Conservation (phyloP, 2,797 vertebrate species). For the Macropus fuliginosus region DNA sequence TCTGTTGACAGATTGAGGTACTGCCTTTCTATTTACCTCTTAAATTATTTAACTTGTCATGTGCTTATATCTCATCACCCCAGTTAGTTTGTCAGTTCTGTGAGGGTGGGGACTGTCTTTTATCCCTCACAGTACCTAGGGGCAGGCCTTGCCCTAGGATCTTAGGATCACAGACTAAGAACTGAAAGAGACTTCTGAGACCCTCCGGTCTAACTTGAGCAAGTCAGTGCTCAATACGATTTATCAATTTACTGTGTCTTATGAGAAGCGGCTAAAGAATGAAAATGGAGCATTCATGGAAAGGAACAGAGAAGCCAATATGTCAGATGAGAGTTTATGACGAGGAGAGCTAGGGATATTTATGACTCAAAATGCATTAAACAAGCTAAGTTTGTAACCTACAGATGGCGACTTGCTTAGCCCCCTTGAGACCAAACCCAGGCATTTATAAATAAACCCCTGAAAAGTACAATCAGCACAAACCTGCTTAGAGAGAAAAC, state of each 20-base stretch:
- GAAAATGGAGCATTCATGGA: slow-evolving; percentile 55
- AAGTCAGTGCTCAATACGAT: background rate
- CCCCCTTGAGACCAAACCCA: slow-evolving; percentile 38
- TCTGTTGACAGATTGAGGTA: background rate
- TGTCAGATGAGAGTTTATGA: slow-evolving; percentile 55
- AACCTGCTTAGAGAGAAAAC: slow-evolving; percentile 43
- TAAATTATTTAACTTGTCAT: background rate
- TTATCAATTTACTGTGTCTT: background rate
- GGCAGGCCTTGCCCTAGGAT: background rate
- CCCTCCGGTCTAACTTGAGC: background rate
- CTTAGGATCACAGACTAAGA: background rate
- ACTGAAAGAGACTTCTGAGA: background rate
- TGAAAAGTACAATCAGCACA: slow-evolving; percentile 51
- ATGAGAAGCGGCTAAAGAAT: slow-evolving; percentile 38
- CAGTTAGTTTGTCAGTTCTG: background rate
- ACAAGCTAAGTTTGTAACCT: slow-evolving; percentile 29
- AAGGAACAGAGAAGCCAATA: slow-evolving; percentile 63
- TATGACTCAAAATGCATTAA: slow-evolving; percentile 45
- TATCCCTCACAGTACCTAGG: background rate
- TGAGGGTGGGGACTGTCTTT: background rate
- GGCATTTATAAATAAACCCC: slow-evolving; percentile 37
- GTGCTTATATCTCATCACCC: background rate
- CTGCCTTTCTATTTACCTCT: background rate
- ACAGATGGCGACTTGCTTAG: background rate
- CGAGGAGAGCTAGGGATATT: slow-evolving; percentile 51